Evolutionary conservation across 2,888 invertebrate genomes (phyloP).

Genomic region (Drosophila pseudotalamancana): DNA sequence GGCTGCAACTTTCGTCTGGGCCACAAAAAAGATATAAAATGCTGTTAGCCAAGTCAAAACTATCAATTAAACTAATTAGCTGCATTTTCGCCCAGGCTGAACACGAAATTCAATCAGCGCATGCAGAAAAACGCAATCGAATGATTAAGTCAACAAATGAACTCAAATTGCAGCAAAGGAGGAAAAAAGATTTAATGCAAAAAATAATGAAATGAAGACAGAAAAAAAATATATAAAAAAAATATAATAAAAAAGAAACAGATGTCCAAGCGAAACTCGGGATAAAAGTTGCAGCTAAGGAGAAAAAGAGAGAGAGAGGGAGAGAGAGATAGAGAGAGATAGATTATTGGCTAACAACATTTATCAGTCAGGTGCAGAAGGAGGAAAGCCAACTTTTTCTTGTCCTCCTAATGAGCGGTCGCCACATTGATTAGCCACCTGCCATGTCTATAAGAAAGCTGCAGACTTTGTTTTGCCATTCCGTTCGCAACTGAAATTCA

Average conservation of each 20-base stretch:
- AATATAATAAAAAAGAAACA: constrained; percentile 42
- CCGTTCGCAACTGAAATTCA: constrained; percentile 32
- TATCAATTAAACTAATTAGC: constrained; percentile 80
- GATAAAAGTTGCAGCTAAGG: constrained; percentile 46
- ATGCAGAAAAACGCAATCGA: constrained; percentile 78
- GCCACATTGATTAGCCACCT: constrained; percentile 40
- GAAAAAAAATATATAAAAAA: constrained; percentile 8
- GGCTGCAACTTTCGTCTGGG: constrained; percentile 28
- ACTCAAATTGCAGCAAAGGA: constrained; percentile 58
- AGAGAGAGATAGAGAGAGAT: not conserved
- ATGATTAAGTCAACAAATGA: constrained; percentile 80
- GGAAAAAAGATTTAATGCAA: constrained; percentile 21
- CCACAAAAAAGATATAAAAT: constrained; percentile 10
- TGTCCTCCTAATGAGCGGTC: constrained; percentile 45
- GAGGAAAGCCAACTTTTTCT: constrained; percentile 47
- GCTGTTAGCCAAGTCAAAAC: constrained; percentile 51
- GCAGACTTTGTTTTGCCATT: constrained; percentile 25
- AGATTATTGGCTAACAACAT: not conserved
- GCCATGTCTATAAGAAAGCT: not conserved
- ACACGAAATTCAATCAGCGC: constrained; percentile 73
- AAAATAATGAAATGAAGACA: constrained; percentile 28
- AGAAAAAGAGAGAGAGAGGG: not conserved
- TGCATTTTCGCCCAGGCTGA: constrained; percentile 54
- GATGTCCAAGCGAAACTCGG: constrained; percentile 31
- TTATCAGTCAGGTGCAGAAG: constrained; percentile 19